phyloP scores from a whole-genome alignment of 2,113 vertebrate genomes.

The Chaenogobius annularis region DNA sequence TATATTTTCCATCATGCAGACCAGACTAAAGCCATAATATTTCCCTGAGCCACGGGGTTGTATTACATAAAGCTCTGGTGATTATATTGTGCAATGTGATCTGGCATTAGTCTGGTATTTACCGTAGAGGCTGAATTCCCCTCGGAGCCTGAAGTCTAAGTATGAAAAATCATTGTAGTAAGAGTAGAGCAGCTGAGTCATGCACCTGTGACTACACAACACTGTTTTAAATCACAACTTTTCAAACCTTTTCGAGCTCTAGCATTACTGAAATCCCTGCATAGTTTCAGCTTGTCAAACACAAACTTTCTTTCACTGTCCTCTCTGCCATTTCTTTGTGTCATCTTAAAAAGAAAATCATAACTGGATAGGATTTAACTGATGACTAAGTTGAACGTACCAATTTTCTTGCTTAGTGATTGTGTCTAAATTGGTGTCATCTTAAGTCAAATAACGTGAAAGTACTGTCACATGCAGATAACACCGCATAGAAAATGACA shows the following conservation, averaged over 20 bases:
- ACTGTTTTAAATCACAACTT: conserved; percentile 26
- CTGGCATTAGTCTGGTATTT: conserved; percentile 2
- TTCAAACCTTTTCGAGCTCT: conserved; percentile 31
- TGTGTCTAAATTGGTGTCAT: neutral
- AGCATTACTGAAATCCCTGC: conserved; percentile 23
- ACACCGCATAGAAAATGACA: neutral
- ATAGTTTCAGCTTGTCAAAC: conserved; percentile 39
- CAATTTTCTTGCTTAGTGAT: neutral
- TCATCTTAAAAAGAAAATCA: conserved; percentile 1
- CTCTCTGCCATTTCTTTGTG: conserved; percentile 3
- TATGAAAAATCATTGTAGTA: conserved; percentile 7
- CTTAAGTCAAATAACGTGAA: neutral
- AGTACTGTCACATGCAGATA: neutral
- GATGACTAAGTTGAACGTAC: neutral
- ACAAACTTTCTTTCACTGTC: conserved; percentile 32
- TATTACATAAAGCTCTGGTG: neutral
- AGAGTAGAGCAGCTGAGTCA: conserved; percentile 6
- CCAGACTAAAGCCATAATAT: neutral
- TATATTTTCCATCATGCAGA: neutral
- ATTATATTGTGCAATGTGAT: neutral
- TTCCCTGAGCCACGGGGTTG: conserved; percentile 15
- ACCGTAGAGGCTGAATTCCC: conserved; percentile 15
- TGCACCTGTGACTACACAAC: neutral
- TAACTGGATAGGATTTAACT: conserved; percentile 15
- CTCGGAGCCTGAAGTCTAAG: neutral